These are phyloP conservation scores for Oophaga sylvatica DNA, from an alignment of 2,797 vertebrate genomes.

Conservation along the genomic window DNA sequence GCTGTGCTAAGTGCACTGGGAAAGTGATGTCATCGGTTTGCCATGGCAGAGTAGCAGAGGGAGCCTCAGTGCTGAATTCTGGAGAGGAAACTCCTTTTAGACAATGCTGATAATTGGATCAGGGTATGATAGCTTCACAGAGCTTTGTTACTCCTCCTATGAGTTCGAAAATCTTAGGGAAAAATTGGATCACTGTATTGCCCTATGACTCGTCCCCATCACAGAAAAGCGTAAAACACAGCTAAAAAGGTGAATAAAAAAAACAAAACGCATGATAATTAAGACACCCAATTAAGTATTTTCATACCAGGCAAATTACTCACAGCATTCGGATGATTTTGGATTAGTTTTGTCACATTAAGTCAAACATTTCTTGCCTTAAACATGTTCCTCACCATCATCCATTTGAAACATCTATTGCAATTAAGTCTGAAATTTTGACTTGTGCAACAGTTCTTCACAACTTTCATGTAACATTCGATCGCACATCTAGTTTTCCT, in stretches of 20 bases:
- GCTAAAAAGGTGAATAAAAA: background rate
- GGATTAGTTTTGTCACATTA: background rate
- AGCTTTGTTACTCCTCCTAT: too few species aligned
- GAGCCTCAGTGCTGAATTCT: too few species aligned
- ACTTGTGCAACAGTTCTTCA: conserved; percentile 34
- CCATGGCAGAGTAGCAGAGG: too few species aligned
- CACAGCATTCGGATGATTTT: background rate
- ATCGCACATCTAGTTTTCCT: conserved; percentile 47
- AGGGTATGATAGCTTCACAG: too few species aligned
- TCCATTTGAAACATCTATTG: conserved; percentile 33
- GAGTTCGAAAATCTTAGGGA: too few species aligned
- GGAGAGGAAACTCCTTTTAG: too few species aligned
- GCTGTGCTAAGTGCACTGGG: too few species aligned
- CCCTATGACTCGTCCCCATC: background rate
- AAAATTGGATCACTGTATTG: background rate
- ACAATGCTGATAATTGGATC: too few species aligned
- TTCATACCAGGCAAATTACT: background rate
- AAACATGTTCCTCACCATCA: conserved; percentile 44
- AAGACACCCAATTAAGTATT: background rate
- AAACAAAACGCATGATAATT: background rate
- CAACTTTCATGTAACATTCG: conserved; percentile 52
- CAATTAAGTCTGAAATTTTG: conserved; percentile 54
- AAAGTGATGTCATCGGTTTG: too few species aligned
- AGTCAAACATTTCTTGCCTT: conserved; percentile 11
- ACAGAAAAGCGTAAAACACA: background rate